A percentile compares a stretch with the other conserved stretches of the same genome.
These are phyloP conservation scores for Drosophila sechellia DNA, from an alignment of 1,140 invertebrate genomes.

Conservation along the genomic window DNA sequence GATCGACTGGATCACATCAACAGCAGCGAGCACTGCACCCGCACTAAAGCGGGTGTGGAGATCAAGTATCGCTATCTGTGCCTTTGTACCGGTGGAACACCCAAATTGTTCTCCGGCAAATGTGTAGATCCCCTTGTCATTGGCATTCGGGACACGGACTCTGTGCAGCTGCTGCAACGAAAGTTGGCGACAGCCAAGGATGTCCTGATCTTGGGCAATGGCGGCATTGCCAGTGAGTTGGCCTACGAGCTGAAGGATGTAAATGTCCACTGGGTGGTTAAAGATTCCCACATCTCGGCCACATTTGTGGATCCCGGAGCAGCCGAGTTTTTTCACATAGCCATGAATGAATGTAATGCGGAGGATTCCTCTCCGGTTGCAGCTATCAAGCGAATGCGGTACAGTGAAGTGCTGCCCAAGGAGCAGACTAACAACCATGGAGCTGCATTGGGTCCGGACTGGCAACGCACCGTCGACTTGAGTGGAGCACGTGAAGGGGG, in stretches of 20 bases:
- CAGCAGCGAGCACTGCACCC: constrained; percentile 69
- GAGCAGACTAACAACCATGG: constrained; percentile 86
- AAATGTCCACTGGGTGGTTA: constrained; percentile 96
- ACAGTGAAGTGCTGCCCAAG: constrained; percentile 85
- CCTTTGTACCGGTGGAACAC: constrained; percentile 94
- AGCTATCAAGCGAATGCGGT: constrained; percentile 89
- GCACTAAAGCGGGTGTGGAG: constrained; percentile 84
- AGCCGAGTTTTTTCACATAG: constrained; percentile 93
- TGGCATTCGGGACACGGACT: constrained; percentile 98
- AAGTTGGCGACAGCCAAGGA: constrained; percentile 88
- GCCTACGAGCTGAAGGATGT: constrained; percentile 94
- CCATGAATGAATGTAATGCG: constrained; percentile 40
- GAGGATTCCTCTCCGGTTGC: constrained; percentile 5
- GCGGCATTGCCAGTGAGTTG: constrained; percentile 98
- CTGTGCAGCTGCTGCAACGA: constrained; percentile 91
- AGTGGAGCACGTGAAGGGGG: constrained; percentile 83
- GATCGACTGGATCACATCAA: constrained; percentile 87
- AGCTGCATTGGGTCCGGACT: constrained; percentile 97
- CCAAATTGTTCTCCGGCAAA: constrained; percentile 90
- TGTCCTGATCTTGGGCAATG: constrained; percentile 96
- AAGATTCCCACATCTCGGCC: constrained; percentile 95
- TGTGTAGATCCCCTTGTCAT: constrained; percentile 87
- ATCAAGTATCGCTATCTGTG: constrained; percentile 94
- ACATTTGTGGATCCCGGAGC: constrained; percentile 98
- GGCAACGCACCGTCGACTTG: constrained; percentile 91